Percentiles rank a stretch among this genome's conserved stretches.
These are phyloP conservation scores for Channallabes apus DNA, from an alignment of 2,797 vertebrate species.

Conservation along the genomic window DNA sequence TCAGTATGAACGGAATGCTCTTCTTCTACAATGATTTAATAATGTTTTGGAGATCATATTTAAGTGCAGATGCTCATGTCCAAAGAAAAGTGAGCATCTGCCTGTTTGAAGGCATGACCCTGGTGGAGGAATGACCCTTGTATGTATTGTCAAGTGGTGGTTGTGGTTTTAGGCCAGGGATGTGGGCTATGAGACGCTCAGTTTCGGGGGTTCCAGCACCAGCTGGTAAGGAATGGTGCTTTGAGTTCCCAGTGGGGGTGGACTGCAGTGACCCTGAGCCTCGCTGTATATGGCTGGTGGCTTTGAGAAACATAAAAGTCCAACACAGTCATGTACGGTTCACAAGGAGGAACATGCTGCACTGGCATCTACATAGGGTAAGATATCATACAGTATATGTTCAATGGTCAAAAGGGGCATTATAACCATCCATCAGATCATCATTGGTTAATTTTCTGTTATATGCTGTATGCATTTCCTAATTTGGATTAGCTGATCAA, in stretches of 20 bases:
- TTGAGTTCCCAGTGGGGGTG: slow-evolving; percentile 86
- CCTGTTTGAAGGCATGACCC: slow-evolving; percentile 35
- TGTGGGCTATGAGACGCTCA: slow-evolving; percentile 37
- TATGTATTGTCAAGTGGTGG: slow-evolving; percentile 11
- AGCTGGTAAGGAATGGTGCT: slow-evolving; percentile 76
- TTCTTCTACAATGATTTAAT: not conserved
- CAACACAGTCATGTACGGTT: slow-evolving; percentile 46
- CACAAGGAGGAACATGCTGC: slow-evolving; percentile 60
- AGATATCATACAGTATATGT: slow-evolving; percentile 49
- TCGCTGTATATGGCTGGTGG: slow-evolving; percentile 89
- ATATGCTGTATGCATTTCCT: too few species aligned
- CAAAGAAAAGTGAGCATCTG: slow-evolving; percentile 19
- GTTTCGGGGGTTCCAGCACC: slow-evolving; percentile 64
- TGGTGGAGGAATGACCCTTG: slow-evolving; percentile 56
- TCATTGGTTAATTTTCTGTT: not conserved
- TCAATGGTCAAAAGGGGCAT: not conserved
- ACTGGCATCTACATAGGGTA: slow-evolving; percentile 66
- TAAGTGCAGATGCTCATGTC: not conserved
- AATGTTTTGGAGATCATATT: slow-evolving; percentile 3
- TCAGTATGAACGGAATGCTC: not conserved
- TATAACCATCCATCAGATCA: not conserved
- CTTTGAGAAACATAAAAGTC: slow-evolving; percentile 63
- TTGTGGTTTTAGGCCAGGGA: slow-evolving; percentile 8
- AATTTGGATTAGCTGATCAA: not conserved
- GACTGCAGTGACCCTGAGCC: slow-evolving; percentile 89